These are phyloP conservation scores for Pteronotus mesoamericanus DNA, from an alignment of 2,797 vertebrate species.

Conservation along the genomic window DNA sequence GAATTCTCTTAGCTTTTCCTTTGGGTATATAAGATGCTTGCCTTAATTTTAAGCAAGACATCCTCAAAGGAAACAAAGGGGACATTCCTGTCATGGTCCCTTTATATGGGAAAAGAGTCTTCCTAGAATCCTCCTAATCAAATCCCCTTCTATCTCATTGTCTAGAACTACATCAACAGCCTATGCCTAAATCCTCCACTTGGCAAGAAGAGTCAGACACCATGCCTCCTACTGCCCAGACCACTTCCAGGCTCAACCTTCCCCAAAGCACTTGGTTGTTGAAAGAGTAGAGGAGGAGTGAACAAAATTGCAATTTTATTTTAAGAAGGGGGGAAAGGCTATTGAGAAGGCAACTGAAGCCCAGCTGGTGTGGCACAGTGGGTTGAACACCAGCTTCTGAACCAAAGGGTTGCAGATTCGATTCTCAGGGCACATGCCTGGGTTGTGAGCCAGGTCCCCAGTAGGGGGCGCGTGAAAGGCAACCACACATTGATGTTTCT, in stretches of 20 bases:
- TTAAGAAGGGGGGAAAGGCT: background rate
- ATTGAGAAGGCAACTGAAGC: background rate
- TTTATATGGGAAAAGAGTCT: background rate
- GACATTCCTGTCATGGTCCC: background rate
- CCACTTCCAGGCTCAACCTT: background rate
- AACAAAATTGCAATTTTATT: background rate
- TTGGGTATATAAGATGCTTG: background rate
- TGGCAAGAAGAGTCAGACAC: background rate
- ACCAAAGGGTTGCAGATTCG: too few species aligned
- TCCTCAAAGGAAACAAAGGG: background rate
- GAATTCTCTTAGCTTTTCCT: background rate
- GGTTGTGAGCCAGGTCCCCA: too few species aligned
- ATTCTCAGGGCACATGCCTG: too few species aligned
- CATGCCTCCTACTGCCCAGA: too few species aligned
- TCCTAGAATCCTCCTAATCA: background rate
- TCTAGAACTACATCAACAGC: background rate
- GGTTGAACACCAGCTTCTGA: too few species aligned
- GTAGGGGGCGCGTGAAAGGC: too few species aligned
- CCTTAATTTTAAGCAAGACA: conserved; percentile 36
- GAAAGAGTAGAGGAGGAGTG: background rate
- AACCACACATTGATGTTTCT: too few species aligned
- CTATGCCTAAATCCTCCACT: background rate
- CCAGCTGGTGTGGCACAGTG: too few species aligned
- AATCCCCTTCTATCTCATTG: background rate
- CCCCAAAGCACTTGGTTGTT: background rate